Conservation (phyloP, 2,113 vertebrate species). For the Sander lucioperca region DNA sequence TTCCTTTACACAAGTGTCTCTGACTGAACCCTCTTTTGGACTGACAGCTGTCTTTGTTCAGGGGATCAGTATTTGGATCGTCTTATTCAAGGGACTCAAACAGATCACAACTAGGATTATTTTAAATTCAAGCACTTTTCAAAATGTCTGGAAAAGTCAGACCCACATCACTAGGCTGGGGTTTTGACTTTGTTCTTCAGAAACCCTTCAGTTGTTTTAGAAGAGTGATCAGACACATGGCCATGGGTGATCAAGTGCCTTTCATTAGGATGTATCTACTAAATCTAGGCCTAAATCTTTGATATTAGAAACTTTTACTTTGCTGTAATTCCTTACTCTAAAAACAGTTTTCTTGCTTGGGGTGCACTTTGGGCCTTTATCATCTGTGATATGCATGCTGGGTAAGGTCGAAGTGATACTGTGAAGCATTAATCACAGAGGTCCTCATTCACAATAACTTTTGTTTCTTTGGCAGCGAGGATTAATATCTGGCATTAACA, state of each 20-base stretch:
- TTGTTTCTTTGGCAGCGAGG: constrained; percentile 32
- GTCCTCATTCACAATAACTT: constrained; percentile 34
- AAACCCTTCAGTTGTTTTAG: background rate
- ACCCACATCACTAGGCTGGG: background rate
- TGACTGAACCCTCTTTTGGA: background rate
- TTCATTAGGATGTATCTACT: constrained; percentile 8
- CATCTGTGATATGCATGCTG: constrained; percentile 29
- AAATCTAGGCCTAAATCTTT: background rate
- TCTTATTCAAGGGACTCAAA: background rate
- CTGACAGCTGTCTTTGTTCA: background rate
- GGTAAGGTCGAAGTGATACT: constrained; percentile 28
- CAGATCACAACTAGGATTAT: constrained; percentile 2
- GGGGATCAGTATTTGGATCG: background rate
- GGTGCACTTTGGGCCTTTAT: constrained; percentile 32
- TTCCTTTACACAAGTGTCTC: background rate
- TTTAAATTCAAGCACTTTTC: background rate
- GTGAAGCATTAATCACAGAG: constrained; percentile 49
- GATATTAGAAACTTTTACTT: background rate
- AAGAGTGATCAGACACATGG: background rate
- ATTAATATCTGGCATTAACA: constrained; percentile 55
- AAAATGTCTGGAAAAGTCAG: background rate
- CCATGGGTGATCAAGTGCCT: background rate
- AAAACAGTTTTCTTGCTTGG: constrained; percentile 19
- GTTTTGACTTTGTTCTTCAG: background rate
- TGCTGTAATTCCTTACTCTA: constrained; percentile 5